phyloP scores from a whole-genome alignment of 2,888 invertebrate species.

The Yponomeuta evonymella region DNA sequence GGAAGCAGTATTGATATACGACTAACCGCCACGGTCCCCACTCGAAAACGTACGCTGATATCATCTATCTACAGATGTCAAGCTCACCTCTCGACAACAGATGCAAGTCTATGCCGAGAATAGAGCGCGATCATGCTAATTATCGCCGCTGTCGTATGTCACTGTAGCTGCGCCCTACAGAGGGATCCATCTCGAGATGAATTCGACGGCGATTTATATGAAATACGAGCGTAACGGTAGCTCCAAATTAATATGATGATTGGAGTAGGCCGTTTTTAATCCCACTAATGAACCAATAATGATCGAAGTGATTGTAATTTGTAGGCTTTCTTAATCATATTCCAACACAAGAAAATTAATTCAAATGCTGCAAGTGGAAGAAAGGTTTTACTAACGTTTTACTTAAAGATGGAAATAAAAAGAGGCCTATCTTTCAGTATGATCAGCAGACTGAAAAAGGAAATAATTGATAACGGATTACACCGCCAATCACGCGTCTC shows the following conservation, averaged over 20 bases:
- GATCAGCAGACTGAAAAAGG: slow-evolving; percentile 9
- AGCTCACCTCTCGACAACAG: background rate
- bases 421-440: background rate
- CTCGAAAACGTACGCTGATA: too few species aligned
- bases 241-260: slow-evolving; percentile 22
- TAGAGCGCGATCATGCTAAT: slow-evolving; percentile 63
- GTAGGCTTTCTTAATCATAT: background rate
- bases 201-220: slow-evolving; percentile 50
- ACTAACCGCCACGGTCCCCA: too few species aligned
- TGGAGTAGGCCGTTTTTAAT: background rate
- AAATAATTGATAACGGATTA: slow-evolving; percentile 16
- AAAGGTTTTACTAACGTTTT: too few species aligned
- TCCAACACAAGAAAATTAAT: background rate
- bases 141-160: slow-evolving; percentile 61
- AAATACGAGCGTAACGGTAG: slow-evolving; percentile 30
- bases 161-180: slow-evolving; percentile 24
- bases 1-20: background rate
- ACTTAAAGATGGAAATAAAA: background rate
- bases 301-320: background rate
- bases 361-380: too few species aligned
- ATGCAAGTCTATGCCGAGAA: slow-evolving; percentile 38
- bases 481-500: slow-evolving; percentile 16
- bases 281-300: background rate
- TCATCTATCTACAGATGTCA: background rate
- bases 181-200: slow-evolving; percentile 40